These are phyloP conservation scores for Xenops minutus DNA, from an alignment of 2,797 vertebrate genomes.

Conservation along the genomic window DNA sequence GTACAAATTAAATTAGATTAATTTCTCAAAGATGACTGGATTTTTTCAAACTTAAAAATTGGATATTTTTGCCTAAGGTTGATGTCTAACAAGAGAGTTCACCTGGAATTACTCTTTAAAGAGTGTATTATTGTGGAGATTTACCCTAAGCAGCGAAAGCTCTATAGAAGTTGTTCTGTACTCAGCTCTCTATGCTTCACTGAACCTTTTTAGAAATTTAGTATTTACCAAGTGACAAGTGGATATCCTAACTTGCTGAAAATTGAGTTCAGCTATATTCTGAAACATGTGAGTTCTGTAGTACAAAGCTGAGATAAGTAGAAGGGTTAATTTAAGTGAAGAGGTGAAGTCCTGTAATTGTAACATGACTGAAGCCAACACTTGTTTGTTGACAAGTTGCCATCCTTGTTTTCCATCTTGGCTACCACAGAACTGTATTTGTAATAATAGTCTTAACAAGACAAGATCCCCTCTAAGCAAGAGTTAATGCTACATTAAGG, in stretches of 20 bases:
- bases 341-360: not conserved
- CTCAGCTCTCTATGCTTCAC: not conserved
- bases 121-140: not conserved
- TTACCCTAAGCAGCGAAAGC: not conserved
- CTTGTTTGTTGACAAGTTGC: not conserved
- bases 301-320: not conserved
- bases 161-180: not conserved
- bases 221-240: not conserved
- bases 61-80: not conserved
- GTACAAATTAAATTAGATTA: not conserved
- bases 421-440: not conserved
- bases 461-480: not conserved
- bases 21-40: not conserved
- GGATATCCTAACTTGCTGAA: not conserved
- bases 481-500: not conserved
- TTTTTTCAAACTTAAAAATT: not conserved
- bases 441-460: not conserved
- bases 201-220: not conserved
- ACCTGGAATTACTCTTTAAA: not conserved
- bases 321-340: not conserved
- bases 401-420: not conserved
- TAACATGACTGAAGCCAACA: not conserved
- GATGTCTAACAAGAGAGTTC: not conserved
- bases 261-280: not conserved
- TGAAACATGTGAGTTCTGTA: not conserved